phyloP scores from a whole-genome alignment of 2,113 vertebrate genomes.

The Cottus gobio region DNA sequence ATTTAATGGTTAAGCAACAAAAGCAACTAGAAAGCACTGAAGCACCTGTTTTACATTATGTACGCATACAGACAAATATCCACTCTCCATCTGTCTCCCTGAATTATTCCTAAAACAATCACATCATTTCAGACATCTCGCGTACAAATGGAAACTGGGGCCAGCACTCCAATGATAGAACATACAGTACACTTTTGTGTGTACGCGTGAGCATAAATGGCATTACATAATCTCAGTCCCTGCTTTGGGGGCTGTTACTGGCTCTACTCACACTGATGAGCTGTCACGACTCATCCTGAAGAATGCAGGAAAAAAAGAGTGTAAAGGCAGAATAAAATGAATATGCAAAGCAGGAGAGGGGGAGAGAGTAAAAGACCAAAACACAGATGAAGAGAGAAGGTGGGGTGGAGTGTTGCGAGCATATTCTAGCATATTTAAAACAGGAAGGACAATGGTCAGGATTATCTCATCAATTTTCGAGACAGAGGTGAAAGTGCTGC shows the following conservation, averaged over 20 bases:
- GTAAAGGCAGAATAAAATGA: conserved; percentile 21
- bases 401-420: neutral
- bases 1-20: conserved; percentile 30
- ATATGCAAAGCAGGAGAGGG: conserved; percentile 16
- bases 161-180: conserved; percentile 26
- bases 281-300: conserved; percentile 67
- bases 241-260: conserved; percentile 59
- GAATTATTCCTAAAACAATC: conserved; percentile 24
- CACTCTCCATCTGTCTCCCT: conserved; percentile 14
- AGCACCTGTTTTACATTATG: conserved; percentile 50
- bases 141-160: conserved; percentile 14
- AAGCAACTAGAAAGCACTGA: conserved; percentile 11
- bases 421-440: conserved; percentile 5
- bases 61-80: conserved; percentile 11
- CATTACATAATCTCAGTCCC: conserved; percentile 63
- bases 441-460: neutral
- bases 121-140: neutral
- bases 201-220: conserved; percentile 20
- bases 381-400: neutral
- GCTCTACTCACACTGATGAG: conserved; percentile 49
- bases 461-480: neutral
- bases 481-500: neutral
- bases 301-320: conserved; percentile 29
- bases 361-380: neutral
- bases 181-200: conserved; percentile 15